Evolutionary conservation across 2,113 vertebrate genomes (phyloP).

Genomic region (Aptenodytes patagonicus): DNA sequence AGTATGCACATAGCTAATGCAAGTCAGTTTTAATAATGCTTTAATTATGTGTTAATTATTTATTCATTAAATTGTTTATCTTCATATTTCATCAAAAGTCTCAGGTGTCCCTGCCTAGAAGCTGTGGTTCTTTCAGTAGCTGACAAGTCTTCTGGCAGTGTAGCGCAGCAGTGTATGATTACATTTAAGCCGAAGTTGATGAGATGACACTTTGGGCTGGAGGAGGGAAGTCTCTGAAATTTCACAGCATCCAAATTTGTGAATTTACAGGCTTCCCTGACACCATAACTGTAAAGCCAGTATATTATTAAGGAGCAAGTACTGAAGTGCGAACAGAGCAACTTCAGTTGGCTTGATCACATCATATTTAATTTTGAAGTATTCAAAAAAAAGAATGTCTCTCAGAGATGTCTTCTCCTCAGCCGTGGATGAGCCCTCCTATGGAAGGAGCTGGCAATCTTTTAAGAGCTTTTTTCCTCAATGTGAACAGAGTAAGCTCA

Average conservation of each 20-base stretch:
- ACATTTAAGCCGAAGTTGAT: not conserved
- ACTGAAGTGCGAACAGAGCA: not conserved
- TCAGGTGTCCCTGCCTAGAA: constrained; percentile 11
- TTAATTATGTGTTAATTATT: constrained; percentile 69
- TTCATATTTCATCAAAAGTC: constrained; percentile 30
- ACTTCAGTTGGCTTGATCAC: not conserved
- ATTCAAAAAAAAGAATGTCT: not conserved
- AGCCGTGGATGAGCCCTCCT: not conserved
- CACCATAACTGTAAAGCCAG: not conserved
- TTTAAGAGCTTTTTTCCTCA: not conserved
- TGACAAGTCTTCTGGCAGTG: not conserved
- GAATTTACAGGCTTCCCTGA: not conserved
- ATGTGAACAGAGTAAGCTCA: not conserved
- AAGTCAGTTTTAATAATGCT: constrained; percentile 63
- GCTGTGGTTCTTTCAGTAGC: not conserved
- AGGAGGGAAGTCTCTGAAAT: not conserved
- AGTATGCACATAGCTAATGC: not conserved
- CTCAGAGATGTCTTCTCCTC: not conserved
- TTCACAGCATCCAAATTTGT: not conserved
- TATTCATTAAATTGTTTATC: constrained; percentile 65
- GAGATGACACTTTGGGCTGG: not conserved
- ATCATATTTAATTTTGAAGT: not conserved
- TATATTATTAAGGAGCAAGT: not conserved
- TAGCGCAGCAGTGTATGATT: not conserved
- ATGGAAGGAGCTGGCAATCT: not conserved